Evolutionary conservation across 2,113 vertebrate species (phyloP), one percentile per base, ranked within the genome.

Genomic region (Oryzias celebensis): DNA sequence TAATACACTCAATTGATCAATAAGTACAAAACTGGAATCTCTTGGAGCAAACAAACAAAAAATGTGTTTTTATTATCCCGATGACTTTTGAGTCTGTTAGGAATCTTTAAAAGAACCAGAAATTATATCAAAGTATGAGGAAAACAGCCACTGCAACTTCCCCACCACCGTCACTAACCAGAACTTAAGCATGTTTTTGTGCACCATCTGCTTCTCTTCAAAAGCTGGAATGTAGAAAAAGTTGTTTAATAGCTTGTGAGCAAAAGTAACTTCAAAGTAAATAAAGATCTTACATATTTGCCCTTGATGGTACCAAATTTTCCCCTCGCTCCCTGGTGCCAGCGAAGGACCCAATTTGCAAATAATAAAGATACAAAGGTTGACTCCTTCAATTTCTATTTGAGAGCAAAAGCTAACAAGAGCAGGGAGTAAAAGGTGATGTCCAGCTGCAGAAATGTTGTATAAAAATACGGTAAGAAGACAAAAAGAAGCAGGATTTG

Each of bases 381-480:
- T 59, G 7, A 45, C 7, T 72, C 58, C 81, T 71, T 62, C 46
- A 72, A 57, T 63, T 59, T 52, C 61, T 58, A 46, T 52, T 24
- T 1, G 52, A 5, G 56, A 10, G 45, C 23, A 48, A 43, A 55
- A 16, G 8, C 7, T 54, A 13, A 31, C 31, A 62, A 24, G 42
- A 12, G 48, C 10, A 63, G 51, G 52, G 58, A 73, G 6, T 36
- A 12, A 36, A 36, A 36, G 31, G 10, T 36, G n/a, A 2, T 10
- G 54, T n/a, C 36, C 47, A 4, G 8, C 48, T 64, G 36, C 50
- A 61, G 44, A 4, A 8, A 22, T 12, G n/a, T n/a, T 52, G 51
- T 80, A 77, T 68, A 63, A 65, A 71, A 68, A n/a, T 78, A 83
- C 66, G 77, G 70, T 62, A 12, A 36, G 8, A 12, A 52, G 78